These are phyloP conservation scores for Thunnus thynnus DNA, from an alignment of 2,113 vertebrate species.

Conservation along the genomic window DNA sequence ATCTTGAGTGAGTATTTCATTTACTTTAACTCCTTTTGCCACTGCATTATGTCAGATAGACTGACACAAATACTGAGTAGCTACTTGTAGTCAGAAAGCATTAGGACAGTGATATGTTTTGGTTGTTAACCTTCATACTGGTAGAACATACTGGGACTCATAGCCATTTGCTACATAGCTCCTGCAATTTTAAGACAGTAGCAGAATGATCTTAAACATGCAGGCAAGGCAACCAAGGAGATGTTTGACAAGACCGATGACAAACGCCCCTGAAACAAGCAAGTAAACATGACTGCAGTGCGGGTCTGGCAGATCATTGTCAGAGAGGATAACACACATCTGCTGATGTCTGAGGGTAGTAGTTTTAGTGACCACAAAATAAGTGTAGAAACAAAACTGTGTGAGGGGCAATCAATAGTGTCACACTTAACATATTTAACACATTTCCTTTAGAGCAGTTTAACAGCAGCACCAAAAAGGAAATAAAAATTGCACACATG, in stretches of 20 bases:
- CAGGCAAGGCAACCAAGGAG: not conserved
- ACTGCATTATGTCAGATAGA: not conserved
- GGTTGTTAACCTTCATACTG: not conserved
- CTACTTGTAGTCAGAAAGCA: not conserved
- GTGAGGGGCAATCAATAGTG: no score
- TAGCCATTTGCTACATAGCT: not conserved
- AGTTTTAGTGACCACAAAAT: not conserved
- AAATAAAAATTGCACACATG: not conserved
- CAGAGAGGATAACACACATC: not conserved
- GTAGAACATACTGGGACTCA: not conserved
- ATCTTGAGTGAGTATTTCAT: not conserved
- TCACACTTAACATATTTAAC: not conserved
- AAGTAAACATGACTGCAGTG: not conserved
- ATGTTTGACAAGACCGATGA: not conserved
- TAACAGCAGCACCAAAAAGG: not conserved
- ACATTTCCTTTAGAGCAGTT: not conserved
- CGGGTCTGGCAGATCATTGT: not conserved
- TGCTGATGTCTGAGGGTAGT: not conserved
- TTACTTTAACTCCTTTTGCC: not conserved
- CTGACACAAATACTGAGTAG: not conserved
- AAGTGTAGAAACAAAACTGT: not conserved
- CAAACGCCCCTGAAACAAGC: not conserved
- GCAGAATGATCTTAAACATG: not conserved
- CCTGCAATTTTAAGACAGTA: not conserved
- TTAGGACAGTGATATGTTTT: not conserved